Evolutionary conservation across 2,797 vertebrate species (phyloP).

Genomic region (Pseudochirops cupreus): DNA sequence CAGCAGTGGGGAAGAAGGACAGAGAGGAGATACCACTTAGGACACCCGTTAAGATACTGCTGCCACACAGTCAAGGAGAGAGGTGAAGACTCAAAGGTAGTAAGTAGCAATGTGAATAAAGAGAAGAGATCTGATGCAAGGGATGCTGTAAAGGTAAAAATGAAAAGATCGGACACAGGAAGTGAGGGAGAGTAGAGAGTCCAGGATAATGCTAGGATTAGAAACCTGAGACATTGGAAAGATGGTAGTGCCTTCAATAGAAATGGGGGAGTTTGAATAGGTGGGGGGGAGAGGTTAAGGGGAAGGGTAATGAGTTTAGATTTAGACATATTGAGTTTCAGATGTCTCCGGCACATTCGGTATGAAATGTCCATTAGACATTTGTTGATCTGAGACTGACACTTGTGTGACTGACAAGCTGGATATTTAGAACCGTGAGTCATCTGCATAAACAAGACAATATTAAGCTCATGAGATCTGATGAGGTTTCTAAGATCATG

Average conservation of each 20-base stretch:
- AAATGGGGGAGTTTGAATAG: too few relatives aligned
- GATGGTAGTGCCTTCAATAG: too few relatives aligned
- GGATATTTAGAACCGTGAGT: background rate
- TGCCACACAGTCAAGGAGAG: background rate
- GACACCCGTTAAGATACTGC: background rate
- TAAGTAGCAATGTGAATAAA: background rate
- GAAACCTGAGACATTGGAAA: too few relatives aligned
- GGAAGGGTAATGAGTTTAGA: background rate
- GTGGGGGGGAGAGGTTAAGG: background rate
- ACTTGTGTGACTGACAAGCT: background rate
- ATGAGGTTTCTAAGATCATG: background rate
- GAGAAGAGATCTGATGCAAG: background rate
- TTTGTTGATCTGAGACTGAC: background rate
- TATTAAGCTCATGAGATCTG: background rate
- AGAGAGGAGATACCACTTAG: background rate
- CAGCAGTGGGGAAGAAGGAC: background rate
- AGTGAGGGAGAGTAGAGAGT: background rate
- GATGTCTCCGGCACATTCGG: background rate
- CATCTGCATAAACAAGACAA: background rate
- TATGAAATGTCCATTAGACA: background rate
- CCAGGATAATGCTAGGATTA: background rate
- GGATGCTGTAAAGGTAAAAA: background rate
- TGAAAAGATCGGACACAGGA: background rate
- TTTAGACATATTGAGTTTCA: background rate
- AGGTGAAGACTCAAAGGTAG: background rate